phyloP scores from a whole-genome alignment of 2,888 invertebrate genomes.

The Lycocerus yunnanus region DNA sequence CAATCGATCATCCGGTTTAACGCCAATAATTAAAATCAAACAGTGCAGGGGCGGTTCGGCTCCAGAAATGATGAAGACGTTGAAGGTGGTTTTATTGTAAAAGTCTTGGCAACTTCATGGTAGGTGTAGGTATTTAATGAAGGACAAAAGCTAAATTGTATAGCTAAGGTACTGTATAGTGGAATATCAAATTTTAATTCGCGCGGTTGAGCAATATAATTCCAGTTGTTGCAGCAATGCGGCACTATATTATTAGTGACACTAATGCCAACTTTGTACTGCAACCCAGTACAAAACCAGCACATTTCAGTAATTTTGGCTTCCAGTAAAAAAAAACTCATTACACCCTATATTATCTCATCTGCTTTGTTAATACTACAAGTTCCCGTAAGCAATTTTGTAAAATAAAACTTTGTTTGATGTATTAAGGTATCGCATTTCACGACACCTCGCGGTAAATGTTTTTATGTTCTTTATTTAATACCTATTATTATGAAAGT shows the following conservation, averaged over 20 bases:
- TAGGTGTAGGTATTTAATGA: not conserved
- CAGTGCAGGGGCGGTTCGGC: not conserved
- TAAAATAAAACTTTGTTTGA: conserved; percentile 19
- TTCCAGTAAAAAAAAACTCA: not conserved
- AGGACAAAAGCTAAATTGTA: not conserved
- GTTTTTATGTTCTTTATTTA: conserved; percentile 18
- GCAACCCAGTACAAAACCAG: not conserved
- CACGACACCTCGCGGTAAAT: conserved; percentile 10
- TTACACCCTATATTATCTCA: conserved; percentile 13
- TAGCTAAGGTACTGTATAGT: not conserved
- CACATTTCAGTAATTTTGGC: not conserved
- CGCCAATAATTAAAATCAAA: not conserved
- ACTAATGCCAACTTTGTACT: not conserved
- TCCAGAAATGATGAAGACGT: not conserved
- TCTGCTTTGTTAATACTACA: conserved; percentile 5
- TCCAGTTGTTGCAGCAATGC: not conserved
- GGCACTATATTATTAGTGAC: not conserved
- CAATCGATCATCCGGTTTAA: not conserved
- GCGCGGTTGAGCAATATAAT: not conserved
- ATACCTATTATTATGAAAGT: conserved; percentile 17
- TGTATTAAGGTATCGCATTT: conserved; percentile 17
- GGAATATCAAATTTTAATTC: not conserved
- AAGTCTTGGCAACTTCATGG: not conserved
- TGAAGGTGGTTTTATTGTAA: not conserved
- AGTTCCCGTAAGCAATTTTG: conserved; percentile 6